These are phyloP conservation scores for Trididemnum clinides DNA, from an alignment of 23 tunicate genomes.

Conservation along the genomic window DNA sequence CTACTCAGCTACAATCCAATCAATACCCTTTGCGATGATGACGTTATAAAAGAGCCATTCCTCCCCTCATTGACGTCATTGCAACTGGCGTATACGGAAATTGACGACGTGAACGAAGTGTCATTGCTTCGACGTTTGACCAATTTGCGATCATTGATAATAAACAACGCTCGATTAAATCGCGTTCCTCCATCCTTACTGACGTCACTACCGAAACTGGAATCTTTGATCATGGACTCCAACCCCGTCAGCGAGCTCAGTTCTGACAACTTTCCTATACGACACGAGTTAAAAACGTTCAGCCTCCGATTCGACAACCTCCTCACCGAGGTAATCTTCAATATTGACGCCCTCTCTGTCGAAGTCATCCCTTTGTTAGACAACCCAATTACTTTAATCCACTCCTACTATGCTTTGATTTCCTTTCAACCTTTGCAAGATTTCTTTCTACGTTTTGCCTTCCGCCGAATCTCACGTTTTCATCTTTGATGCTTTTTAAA, in stretches of 20 bases:
- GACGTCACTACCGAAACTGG: not conserved
- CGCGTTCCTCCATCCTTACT: not conserved
- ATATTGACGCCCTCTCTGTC: too few species aligned
- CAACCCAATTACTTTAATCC: too few species aligned
- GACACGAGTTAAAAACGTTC: not conserved
- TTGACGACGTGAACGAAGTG: not conserved
- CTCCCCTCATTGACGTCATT: not conserved
- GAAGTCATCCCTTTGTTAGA: too few species aligned
- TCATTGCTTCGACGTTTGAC: not conserved
- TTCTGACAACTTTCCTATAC: not conserved
- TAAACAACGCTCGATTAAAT: not conserved
- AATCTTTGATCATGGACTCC: not conserved
- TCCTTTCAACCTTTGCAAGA: too few species aligned
- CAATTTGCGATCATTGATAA: not conserved
- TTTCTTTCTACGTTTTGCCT: too few species aligned
- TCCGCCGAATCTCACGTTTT: too few species aligned
- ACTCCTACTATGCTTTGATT: too few species aligned
- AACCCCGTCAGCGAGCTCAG: not conserved
- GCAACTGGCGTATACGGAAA: not conserved
- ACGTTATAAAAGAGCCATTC: not conserved
- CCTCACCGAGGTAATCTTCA: not conserved
- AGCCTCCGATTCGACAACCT: not conserved
- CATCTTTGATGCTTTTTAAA: too few species aligned
- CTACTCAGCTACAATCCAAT: not conserved
- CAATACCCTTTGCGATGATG: not conserved